Evolutionary conservation across 2,797 vertebrate species (phyloP).

Genomic region (Enteromius anoplus): DNA sequence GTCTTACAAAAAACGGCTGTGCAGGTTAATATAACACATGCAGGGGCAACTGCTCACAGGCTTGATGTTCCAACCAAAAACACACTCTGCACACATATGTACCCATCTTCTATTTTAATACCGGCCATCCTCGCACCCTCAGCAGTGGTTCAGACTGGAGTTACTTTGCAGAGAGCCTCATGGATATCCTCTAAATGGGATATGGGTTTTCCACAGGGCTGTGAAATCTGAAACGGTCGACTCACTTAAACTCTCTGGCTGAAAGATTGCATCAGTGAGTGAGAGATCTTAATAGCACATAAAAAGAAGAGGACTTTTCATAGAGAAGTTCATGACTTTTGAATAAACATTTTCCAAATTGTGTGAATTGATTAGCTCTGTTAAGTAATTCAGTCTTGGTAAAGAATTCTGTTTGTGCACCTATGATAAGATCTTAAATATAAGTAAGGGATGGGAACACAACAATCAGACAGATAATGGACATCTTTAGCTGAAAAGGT

Average conservation of each 20-base stretch:
- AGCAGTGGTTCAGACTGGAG: conserved; percentile 1
- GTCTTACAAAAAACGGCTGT: conserved; percentile 33
- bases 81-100: conserved; percentile 17
- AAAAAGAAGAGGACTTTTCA: not conserved
- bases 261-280: conserved; percentile 19
- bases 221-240: conserved; percentile 14
- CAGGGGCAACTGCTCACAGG: conserved; percentile 1
- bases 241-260: conserved; percentile 11
- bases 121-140: not conserved
- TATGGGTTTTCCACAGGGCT: conserved; percentile 15
- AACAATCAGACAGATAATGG: conserved; percentile 34
- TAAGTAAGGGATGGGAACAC: not conserved
- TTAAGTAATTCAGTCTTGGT: not conserved
- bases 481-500: conserved; percentile 13
- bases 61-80: conserved; percentile 32
- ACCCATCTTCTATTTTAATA: conserved; percentile 11
- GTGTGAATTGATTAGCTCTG: conserved; percentile 6
- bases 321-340: not conserved
- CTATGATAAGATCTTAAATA: conserved; percentile 15
- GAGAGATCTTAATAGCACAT: not conserved
- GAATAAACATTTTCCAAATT: not conserved
- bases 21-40: conserved; percentile 36
- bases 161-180: conserved; percentile 35
- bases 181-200: conserved; percentile 18
- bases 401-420: not conserved